A percentile compares a stretch with the other conserved stretches of the same genome.
Evolutionary conservation across 2,113 vertebrate species (phyloP).

Genomic region (Micronycteris hirsuta): DNA sequence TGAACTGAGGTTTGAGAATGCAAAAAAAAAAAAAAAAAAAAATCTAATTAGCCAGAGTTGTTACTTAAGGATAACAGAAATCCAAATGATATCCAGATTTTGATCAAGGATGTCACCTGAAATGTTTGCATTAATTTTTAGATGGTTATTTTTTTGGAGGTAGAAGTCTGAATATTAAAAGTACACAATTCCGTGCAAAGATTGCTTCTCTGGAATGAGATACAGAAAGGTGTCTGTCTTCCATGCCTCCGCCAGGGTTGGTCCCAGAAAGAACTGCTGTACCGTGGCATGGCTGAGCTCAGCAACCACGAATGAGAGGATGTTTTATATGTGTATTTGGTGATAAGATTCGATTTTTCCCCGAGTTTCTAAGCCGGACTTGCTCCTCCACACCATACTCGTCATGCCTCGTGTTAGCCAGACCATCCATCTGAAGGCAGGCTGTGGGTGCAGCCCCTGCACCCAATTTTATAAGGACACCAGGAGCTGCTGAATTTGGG

Average conservation of each 20-base stretch:
- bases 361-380: slow-evolving; percentile 37
- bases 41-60: slow-evolving; percentile 46
- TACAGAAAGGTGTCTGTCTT: slow-evolving; percentile 59
- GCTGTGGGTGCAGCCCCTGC: not conserved
- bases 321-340: not conserved
- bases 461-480: not conserved
- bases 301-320: not conserved
- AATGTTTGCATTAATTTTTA: slow-evolving; percentile 7
- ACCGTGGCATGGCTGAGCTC: not conserved
- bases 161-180: slow-evolving; percentile 38
- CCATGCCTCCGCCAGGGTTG: not conserved
- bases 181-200: slow-evolving; percentile 31
- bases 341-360: not conserved
- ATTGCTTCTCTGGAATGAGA: slow-evolving; percentile 18
- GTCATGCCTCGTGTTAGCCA: not conserved
- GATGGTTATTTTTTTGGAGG: not conserved
- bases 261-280: not conserved
- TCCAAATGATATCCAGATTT: slow-evolving; percentile 1
- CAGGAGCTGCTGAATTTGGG: not conserved
- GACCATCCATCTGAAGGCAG: not conserved
- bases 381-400: not conserved
- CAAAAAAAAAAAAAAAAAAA: not conserved
- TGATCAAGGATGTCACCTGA: not conserved
- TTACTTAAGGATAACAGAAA: slow-evolving; percentile 18
- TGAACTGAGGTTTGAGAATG: slow-evolving; percentile 60